These are phyloP conservation scores for Polypterus bichir DNA, from an alignment of 2,113 vertebrate genomes.

Conservation along the genomic window DNA sequence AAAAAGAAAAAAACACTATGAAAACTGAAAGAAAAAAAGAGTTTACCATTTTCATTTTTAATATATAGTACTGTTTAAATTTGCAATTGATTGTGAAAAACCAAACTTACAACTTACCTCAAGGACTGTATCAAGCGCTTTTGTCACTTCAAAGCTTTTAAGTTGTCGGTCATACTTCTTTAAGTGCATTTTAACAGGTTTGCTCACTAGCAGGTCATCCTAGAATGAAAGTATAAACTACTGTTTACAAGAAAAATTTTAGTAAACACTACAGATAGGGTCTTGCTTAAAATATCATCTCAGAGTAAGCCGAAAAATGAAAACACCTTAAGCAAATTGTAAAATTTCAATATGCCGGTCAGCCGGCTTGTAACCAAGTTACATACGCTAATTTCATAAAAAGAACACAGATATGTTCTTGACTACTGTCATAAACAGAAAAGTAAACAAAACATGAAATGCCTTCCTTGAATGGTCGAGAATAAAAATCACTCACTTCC, in stretches of 20 bases:
- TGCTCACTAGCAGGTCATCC: constrained; percentile 84
- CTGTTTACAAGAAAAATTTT: not conserved
- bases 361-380: too few species aligned
- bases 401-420: too few species aligned
- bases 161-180: constrained; percentile 76
- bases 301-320: too few species aligned
- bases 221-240: constrained; percentile 26
- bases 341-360: too few species aligned
- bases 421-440: too few species aligned
- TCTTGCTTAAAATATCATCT: too few species aligned
- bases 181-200: constrained; percentile 61
- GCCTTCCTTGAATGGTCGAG: too few species aligned
- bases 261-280: too few species aligned
- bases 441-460: too few species aligned
- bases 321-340: too few species aligned
- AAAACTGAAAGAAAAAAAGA: not conserved
- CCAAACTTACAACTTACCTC: constrained; percentile 43
- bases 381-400: too few species aligned
- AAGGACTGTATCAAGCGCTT: constrained; percentile 79
- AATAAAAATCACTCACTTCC: too few species aligned
- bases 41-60: not conserved
- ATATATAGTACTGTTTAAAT: not conserved
- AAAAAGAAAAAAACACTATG: not conserved
- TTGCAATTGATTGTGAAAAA: not conserved
- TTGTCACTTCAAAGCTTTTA: constrained; percentile 76